Base-by-base conservation (phyloP, 2,113 vertebrate species). In the Perca flavescens region DNA sequence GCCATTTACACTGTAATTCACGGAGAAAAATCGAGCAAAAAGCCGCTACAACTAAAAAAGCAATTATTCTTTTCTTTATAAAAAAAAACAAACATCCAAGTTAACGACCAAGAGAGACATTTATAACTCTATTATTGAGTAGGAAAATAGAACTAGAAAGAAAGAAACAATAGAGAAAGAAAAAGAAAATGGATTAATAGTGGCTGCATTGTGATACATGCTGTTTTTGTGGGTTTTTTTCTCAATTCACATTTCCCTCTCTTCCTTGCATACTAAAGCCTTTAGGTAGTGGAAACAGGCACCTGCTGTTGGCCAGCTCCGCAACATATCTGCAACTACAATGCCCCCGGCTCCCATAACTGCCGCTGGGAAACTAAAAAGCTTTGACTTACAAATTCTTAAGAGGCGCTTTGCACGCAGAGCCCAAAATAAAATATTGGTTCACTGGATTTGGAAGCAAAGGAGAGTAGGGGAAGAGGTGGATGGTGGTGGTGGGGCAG, bases 281-380 rank as follows among this genome's bases (percentile, higher is more conserved):
- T 81, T 86, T 88, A 89, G 81, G 91, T 95, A 95, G 96, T 93
- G 91, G 92, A 95, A 94, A 87, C 77, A 91, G 90, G 93, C 96
- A 97, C 96, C 97, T 98, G 96, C 87, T 93, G 81, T 86, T 88
- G 84, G 86, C 83, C 61, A 0, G 17, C 77, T 62, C 91, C 85
- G 84, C 91, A 89, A 91, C 91, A 93, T 90, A 94, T 95, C 94
- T 94, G 91, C 67, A 80, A 64, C 82, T 74, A 78, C 85, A 22
- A 91, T 85, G 85, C 88, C 91, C 58, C 67, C 81, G 83, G 87
- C 91, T 66, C 19, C 72, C 85, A 88, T 94, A 94, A 94, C 90
- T 73, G 68, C 85, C 86, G 87, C 64, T 61, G 85, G 83, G 93
- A 95, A 92, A 91, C 92, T 93, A 92, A 94, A 92, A 87, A 84